Base-by-base conservation (phyloP, 2,888 invertebrate genomes). In the Pteria penguin region DNA sequence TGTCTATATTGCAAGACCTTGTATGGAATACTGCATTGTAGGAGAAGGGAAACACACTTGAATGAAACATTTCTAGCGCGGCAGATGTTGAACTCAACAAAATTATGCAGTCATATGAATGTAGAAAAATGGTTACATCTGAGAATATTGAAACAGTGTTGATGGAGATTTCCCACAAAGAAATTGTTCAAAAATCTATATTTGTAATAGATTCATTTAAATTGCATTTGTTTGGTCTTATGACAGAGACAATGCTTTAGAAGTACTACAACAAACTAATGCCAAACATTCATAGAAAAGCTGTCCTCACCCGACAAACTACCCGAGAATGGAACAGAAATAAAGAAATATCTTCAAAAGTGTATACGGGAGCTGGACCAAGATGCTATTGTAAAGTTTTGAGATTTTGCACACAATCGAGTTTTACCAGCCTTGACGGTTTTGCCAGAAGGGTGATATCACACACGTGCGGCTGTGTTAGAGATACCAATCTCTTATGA, bases 401-500 rank as follows among this genome's bases (percentile, higher is more conserved):
- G n/a, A n/a, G n/a, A n/a, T n/a, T n/a, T n/a, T n/a, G n/a, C n/a
- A n/a, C n/a, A n/a, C n/a, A n/a, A n/a, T n/a, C n/a, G n/a, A n/a
- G 58, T 27, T 58, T 26, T 58, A 14, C 58, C 27, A 58, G 58
- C 26, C 58, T 58, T 26, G 58, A 58, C 31, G 58, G 58, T 58
- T 58, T 58, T 58, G 58, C 58, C 14, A 58, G 58, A 58, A 58
- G 58, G 26, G 58, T 58, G 14, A 58, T 58, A 58, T 27, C 58
- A 26, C 58, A 58, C 26, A 58, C 58, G 31, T 58, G 27, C 58
- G 58, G 58, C 31, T 58, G 58, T 31, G 26, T 58, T 58, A 58
- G 58, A 58, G 58, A 58, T 58, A 58, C 58, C 58, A 29, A 58
- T 26, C 58, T 58, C 58, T 8, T 58, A 58, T 58, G 58, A 58